These are phyloP conservation scores for Sarcophaga caerulescens DNA, from an alignment of 2,888 invertebrate species.

Conservation along the genomic window DNA sequence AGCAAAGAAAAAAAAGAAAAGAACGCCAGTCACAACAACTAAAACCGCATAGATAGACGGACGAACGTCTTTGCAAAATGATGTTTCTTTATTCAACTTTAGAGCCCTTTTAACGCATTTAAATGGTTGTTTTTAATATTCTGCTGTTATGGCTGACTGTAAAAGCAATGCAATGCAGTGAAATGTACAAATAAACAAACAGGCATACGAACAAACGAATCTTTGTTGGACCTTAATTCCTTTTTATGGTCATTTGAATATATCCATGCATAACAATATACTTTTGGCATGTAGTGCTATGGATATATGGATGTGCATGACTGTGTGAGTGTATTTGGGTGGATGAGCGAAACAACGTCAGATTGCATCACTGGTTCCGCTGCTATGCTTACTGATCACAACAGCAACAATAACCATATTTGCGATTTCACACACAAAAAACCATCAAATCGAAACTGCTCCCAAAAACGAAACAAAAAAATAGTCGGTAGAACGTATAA, in stretches of 20 bases:
- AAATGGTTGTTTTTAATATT: conserved; percentile 15
- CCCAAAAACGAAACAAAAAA: conserved; percentile 55
- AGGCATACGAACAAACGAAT: too few species aligned
- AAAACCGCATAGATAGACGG: conserved; percentile 44
- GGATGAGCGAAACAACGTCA: conserved; percentile 51
- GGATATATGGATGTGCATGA: background rate
- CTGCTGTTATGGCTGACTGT: background rate
- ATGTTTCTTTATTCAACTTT: conserved; percentile 11
- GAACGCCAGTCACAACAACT: background rate
- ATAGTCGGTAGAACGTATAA: conserved; percentile 57
- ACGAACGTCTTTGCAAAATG: conserved; percentile 4
- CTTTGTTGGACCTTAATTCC: conserved; percentile 80
- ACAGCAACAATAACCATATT: conserved; percentile 16
- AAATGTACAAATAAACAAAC: conserved; percentile 71
- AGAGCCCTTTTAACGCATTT: conserved; percentile 57
- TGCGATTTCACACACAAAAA: conserved; percentile 55
- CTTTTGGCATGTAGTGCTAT: conserved; percentile 72
- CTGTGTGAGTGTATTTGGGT: background rate
- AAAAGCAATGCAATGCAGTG: background rate
- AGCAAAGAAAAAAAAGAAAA: conserved; percentile 10
- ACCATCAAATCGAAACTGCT: conserved; percentile 63
- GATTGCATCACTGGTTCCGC: conserved; percentile 66
- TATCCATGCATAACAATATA: conserved; percentile 75
- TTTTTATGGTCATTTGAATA: conserved; percentile 81
- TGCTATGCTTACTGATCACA: conserved; percentile 66